Percentiles rank a stretch among this genome's conserved stretches.
phyloP scores from a whole-genome alignment of 2,888 invertebrate genomes.

The Abscondita cerata region DNA sequence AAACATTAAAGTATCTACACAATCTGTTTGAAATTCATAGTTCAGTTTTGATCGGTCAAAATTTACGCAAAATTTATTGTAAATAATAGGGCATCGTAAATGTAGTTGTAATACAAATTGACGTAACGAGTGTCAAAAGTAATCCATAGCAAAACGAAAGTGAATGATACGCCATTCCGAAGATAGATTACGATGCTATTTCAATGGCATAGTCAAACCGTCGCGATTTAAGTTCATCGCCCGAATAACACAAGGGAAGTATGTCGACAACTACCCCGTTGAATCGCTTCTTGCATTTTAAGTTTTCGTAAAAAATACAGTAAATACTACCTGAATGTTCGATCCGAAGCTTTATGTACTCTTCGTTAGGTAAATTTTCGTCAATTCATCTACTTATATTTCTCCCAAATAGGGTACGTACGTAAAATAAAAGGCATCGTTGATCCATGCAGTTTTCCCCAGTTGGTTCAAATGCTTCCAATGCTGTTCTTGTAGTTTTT shows the following conservation, averaged over 20 bases:
- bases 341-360: slow-evolving; percentile 8
- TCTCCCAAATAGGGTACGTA: not conserved
- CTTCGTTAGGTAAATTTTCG: slow-evolving; percentile 11
- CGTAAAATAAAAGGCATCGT: not conserved
- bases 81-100: no score
- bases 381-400: slow-evolving; percentile 7
- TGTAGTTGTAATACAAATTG: no score
- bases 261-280: slow-evolving; percentile 10
- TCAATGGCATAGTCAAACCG: no score
- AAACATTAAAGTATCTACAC: no score
- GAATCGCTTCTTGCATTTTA: slow-evolving; percentile 19
- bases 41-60: no score
- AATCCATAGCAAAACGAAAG: no score
- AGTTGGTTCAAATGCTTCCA: slow-evolving; percentile 17
- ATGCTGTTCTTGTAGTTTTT: slow-evolving; percentile 13
- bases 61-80: no score
- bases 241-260: slow-evolving; percentile 5
- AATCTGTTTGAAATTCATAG: no score
- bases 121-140: no score
- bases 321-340: not conserved
- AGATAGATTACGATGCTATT: no score
- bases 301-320: not conserved
- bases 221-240: slow-evolving; percentile 4
- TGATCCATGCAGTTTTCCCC: not conserved
- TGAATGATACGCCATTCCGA: no score